Conservation (phyloP, 2,113 vertebrate genomes). For the Casuarius casuarius region DNA sequence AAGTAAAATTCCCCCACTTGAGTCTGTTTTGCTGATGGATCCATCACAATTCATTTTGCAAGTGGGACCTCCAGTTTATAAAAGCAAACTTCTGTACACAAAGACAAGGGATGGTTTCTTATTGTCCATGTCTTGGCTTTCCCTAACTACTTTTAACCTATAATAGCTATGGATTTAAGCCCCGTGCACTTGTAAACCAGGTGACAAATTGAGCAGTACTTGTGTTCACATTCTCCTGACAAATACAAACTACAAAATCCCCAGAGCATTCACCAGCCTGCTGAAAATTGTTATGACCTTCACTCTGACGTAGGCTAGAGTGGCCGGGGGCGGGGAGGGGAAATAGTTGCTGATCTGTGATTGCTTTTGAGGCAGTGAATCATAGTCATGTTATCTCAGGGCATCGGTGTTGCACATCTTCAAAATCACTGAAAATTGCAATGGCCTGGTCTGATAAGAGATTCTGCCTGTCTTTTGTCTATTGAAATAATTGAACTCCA, state of each 20-base stretch:
- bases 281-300: conserved; percentile 54
- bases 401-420: conserved; percentile 34
- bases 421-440: conserved; percentile 51
- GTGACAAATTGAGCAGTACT: conserved; percentile 31
- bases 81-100: neutral
- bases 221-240: conserved; percentile 36
- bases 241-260: conserved; percentile 50
- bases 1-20: neutral
- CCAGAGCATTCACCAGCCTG: conserved; percentile 29
- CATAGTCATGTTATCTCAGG: neutral
- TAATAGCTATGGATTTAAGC: neutral
- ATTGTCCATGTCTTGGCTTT: neutral
- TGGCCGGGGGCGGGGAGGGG: conserved; percentile 24
- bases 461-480: neutral
- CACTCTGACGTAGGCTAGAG: conserved; percentile 22
- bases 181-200: neutral
- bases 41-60: neutral
- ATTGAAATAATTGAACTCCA: neutral
- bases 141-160: neutral
- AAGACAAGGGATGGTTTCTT: neutral
- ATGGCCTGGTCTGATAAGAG: neutral
- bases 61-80: neutral
- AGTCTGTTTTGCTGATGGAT: neutral
- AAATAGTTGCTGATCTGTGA: conserved; percentile 23
- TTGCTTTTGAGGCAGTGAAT: conserved; percentile 61